These are phyloP conservation scores for Eilema caniola DNA, from an alignment of 2,888 invertebrate genomes.

Conservation along the genomic window DNA sequence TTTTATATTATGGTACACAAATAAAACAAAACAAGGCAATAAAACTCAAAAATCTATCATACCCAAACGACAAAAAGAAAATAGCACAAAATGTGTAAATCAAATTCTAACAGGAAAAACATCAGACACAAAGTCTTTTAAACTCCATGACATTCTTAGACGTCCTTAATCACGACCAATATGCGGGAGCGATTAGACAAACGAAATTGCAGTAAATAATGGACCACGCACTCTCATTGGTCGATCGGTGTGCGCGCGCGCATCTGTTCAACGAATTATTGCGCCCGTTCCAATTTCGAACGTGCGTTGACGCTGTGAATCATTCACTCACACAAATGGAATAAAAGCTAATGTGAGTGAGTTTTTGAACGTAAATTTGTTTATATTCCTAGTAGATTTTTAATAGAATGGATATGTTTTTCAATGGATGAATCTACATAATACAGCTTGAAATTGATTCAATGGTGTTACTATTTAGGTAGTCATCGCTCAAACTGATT, in stretches of 20 bases:
- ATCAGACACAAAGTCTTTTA: conserved; percentile 6
- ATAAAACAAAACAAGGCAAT: background rate
- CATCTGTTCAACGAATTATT: conserved; percentile 81
- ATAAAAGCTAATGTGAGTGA: conserved; percentile 36
- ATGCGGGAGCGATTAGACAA: conserved; percentile 61
- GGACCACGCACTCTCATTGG: conserved; percentile 57
- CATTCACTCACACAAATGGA: conserved; percentile 47
- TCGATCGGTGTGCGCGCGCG: conserved; percentile 60
- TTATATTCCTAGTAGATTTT: conserved; percentile 24
- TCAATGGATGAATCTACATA: background rate
- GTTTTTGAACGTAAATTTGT: conserved; percentile 39
- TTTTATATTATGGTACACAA: background rate
- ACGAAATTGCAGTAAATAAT: conserved; percentile 68
- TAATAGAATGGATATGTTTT: background rate
- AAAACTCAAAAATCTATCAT: background rate
- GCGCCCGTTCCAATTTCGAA: conserved; percentile 62
- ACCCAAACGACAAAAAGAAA: background rate
- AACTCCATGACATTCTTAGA: conserved; percentile 38
- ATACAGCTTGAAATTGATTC: background rate
- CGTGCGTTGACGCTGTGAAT: conserved; percentile 58
- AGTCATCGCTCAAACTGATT: background rate
- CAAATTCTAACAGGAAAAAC: background rate
- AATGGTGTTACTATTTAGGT: background rate
- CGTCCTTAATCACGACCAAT: conserved; percentile 48
- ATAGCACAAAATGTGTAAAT: background rate